A percentile compares a stretch with the other conserved stretches of the same genome.
Evolutionary conservation across 2,888 invertebrate species (phyloP).

Genomic region (Hedya salicella): DNA sequence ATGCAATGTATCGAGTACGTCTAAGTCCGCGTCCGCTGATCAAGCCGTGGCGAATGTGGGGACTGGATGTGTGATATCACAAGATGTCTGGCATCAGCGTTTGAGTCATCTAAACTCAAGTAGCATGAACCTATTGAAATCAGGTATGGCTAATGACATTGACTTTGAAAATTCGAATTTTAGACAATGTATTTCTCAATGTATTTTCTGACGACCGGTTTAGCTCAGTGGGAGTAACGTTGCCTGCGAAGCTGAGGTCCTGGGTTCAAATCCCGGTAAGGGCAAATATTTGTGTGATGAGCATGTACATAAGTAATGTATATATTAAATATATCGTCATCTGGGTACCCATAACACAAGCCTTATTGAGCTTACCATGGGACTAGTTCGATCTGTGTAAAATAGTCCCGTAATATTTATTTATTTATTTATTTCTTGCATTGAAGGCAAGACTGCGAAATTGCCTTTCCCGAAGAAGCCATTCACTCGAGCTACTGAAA

Average conservation of each 20-base stretch:
- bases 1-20: neutral
- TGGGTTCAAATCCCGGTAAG: no score
- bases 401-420: no score
- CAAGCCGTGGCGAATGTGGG: neutral
- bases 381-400: no score
- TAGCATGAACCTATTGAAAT: neutral
- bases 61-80: neutral
- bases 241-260: no score
- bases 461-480: conserved; percentile 5
- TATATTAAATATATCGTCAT: no score
- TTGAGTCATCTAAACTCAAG: neutral
- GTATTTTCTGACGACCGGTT: no score
- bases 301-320: no score
- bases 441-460: neutral
- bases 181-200: neutral
- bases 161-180: neutral
- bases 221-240: no score
- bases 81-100: neutral
- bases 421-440: no score
- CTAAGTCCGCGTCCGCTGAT: conserved; percentile 1
- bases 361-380: no score
- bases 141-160: conserved; percentile 2
- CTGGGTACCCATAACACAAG: no score
- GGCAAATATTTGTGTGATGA: no score
- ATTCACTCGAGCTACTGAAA: neutral